Evolutionary conservation across 2,797 vertebrate species (phyloP).

Genomic region (Sebastes diploproa): DNA sequence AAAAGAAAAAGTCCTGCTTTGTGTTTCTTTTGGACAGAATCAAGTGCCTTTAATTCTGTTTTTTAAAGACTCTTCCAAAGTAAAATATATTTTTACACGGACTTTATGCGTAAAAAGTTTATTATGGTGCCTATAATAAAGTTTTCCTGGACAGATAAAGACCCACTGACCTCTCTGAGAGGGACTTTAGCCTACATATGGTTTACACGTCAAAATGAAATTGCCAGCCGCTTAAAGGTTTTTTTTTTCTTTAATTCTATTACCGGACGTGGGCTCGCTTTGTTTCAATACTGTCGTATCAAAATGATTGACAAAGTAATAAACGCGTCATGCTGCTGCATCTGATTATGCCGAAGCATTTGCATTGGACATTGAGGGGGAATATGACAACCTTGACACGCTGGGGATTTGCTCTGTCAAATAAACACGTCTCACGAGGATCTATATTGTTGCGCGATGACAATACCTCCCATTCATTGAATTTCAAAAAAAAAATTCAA

Average conservation of each 20-base stretch:
- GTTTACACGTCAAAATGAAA: conserved; percentile 74
- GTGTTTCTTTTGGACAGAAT: conserved; percentile 37
- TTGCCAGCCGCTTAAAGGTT: conserved; percentile 63
- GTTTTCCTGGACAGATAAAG: conserved; percentile 25
- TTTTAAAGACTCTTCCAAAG: not conserved
- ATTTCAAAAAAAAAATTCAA: conserved; percentile 51
- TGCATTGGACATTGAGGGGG: conserved; percentile 75
- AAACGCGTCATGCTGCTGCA: conserved; percentile 80
- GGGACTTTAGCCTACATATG: conserved; percentile 52
- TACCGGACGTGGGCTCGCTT: conserved; percentile 67
- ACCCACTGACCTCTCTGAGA: conserved; percentile 37
- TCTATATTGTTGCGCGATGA: conserved; percentile 66
- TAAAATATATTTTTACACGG: not conserved
- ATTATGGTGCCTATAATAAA: not conserved
- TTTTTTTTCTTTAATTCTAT: conserved; percentile 81
- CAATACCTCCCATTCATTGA: conserved; percentile 54
- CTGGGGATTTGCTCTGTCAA: conserved; percentile 77
- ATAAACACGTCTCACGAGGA: conserved; percentile 78
- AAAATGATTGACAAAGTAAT: conserved; percentile 83
- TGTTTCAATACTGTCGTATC: conserved; percentile 75
- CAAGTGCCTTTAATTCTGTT: conserved; percentile 33
- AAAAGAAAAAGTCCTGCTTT: conserved; percentile 31
- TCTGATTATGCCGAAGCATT: conserved; percentile 75
- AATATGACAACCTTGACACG: conserved; percentile 79
- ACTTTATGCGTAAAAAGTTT: not conserved